Percentiles rank a stretch among this genome's conserved stretches.
Evolutionary conservation across 2,888 invertebrate species (phyloP).

Genomic region (Geophilus truncorum): DNA sequence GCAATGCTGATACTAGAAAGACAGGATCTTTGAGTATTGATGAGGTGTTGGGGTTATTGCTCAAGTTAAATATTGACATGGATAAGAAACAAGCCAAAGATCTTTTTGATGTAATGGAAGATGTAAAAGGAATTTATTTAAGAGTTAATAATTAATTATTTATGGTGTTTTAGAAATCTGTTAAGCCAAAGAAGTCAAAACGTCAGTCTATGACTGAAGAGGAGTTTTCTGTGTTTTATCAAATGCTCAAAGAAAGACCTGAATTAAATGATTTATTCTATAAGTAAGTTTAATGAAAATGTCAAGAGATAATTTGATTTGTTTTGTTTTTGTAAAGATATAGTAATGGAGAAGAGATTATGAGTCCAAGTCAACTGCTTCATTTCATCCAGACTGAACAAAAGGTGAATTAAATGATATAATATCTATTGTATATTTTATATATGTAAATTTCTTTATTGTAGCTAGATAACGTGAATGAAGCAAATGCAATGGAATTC

Average conservation of each 20-base stretch:
- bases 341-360: background rate
- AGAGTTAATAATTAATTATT: background rate
- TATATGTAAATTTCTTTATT: background rate
- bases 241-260: conserved; percentile 52
- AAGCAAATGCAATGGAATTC: conserved; percentile 42
- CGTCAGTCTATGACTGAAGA: conserved; percentile 52
- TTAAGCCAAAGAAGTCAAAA: conserved; percentile 42
- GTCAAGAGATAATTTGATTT: no score
- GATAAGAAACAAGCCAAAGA: conserved; percentile 51
- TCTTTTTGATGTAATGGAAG: conserved; percentile 54
- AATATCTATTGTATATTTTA: background rate
- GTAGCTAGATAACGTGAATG: conserved; percentile 38
- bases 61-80: conserved; percentile 55
- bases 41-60: conserved; percentile 54
- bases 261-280: conserved; percentile 52
- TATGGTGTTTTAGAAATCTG: conserved; percentile 42
- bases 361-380: background rate
- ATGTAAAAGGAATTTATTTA: background rate
- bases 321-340: background rate
- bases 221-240: conserved; percentile 57
- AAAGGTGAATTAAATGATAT: background rate
- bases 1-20: conserved; percentile 54
- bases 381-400: conserved; percentile 15
- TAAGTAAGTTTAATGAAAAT: no score
- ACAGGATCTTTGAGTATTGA: conserved; percentile 54